A percentile compares a stretch with the other conserved stretches of the same genome.
These are phyloP conservation scores for Cebus imitator DNA, from an alignment of 2,113 vertebrate genomes.

Conservation along the genomic window DNA sequence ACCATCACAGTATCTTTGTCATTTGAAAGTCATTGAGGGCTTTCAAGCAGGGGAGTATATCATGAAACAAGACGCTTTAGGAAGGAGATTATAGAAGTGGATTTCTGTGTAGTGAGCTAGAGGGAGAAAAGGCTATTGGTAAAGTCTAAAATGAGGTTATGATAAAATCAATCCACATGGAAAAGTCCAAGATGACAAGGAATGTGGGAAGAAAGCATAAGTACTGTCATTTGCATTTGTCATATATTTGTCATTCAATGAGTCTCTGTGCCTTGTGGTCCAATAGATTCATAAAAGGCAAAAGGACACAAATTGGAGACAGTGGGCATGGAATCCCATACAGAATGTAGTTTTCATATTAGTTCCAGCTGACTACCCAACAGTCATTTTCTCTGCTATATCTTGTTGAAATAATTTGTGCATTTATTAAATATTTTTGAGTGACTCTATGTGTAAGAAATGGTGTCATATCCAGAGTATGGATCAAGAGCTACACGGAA, in stretches of 20 bases:
- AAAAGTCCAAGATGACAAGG: background rate
- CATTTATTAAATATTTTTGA: background rate
- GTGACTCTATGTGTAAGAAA: background rate
- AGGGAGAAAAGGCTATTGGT: background rate
- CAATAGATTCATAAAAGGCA: background rate
- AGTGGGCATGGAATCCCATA: too few relatives aligned
- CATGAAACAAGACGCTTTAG: background rate
- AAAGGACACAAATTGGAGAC: background rate
- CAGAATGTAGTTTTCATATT: background rate
- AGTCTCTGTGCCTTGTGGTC: background rate
- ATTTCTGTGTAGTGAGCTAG: background rate
- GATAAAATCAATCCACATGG: background rate
- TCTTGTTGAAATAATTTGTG: background rate
- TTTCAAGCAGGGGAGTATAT: background rate
- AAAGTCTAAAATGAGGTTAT: background rate
- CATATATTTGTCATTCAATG: background rate
- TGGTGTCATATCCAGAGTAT: background rate
- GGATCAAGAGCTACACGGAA: background rate
- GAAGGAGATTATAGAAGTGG: background rate
- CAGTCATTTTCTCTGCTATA: background rate
- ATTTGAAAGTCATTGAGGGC: too few relatives aligned
- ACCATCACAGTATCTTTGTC: too few relatives aligned
- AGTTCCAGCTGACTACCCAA: background rate
- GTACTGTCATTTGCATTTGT: background rate
- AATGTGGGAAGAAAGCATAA: background rate